phyloP scores from a whole-genome alignment of 2,113 vertebrate species.

The Chloroceryle aenea region DNA sequence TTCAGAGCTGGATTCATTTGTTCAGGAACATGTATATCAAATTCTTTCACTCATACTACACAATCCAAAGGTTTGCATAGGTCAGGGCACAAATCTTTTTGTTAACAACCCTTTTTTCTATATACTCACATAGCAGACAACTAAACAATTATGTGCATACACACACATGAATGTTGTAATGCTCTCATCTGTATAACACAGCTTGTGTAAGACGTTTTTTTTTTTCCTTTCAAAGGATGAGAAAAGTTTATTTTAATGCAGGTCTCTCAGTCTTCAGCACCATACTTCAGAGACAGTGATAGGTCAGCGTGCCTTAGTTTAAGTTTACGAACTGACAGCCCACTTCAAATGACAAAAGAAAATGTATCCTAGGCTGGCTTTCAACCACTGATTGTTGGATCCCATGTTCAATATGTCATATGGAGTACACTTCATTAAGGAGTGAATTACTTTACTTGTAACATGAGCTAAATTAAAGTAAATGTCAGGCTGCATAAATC shows the following conservation, averaged over 20 bases:
- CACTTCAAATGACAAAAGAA: conserved; percentile 69
- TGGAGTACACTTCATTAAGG: conserved; percentile 72
- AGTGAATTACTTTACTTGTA: conserved; percentile 71
- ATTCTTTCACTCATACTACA: not conserved
- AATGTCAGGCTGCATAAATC: conserved; percentile 68
- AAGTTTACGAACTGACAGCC: conserved; percentile 73
- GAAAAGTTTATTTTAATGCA: conserved; percentile 2
- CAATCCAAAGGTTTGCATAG: not conserved
- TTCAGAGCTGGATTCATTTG: not conserved
- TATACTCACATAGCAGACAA: not conserved
- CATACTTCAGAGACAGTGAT: conserved; percentile 9
- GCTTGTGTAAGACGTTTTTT: not conserved
- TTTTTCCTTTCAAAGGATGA: not conserved
- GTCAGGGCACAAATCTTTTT: not conserved
- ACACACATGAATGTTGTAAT: not conserved
- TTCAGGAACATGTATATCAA: not conserved
- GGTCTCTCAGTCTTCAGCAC: not conserved
- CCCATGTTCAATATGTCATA: conserved; percentile 69
- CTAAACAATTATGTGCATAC: not conserved
- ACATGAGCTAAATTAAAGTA: conserved; percentile 74
- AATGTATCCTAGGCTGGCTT: conserved; percentile 61
- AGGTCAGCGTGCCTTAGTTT: not conserved
- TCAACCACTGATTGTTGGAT: conserved; percentile 67
- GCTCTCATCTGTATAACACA: not conserved
- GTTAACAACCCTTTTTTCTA: not conserved